Percentiles rank a stretch among this genome's conserved stretches.
phyloP scores from a whole-genome alignment of 1,140 invertebrate genomes.

The Bombus pyrosoma region DNA sequence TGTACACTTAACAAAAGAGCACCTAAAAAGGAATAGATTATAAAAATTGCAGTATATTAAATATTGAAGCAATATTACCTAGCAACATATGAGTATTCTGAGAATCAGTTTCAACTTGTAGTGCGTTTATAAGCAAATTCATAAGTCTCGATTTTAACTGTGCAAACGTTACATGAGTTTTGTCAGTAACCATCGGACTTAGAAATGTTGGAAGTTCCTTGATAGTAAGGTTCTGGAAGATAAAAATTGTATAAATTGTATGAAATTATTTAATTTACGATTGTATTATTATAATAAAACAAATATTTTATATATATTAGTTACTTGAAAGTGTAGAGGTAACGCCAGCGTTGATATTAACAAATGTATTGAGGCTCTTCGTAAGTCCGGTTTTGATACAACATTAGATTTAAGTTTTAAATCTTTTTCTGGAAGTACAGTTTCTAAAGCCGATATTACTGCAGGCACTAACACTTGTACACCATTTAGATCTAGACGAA shows the following conservation, averaged over 20 bases:
- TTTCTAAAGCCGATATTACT: slow-evolving; percentile 94
- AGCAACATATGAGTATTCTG: slow-evolving; percentile 95
- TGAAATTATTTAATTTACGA: background rate
- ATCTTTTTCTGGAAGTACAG: slow-evolving; percentile 91
- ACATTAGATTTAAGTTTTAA: slow-evolving; percentile 85
- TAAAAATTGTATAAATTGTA: slow-evolving; percentile 26
- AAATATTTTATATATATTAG: slow-evolving; percentile 36
- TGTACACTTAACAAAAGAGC: slow-evolving; percentile 91
- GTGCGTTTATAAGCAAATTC: slow-evolving; percentile 92
- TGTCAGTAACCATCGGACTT: slow-evolving; percentile 80
- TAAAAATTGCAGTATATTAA: slow-evolving; percentile 9
- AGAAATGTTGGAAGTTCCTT: slow-evolving; percentile 86
- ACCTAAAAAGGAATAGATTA: slow-evolving; percentile 73
- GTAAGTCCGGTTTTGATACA: slow-evolving; percentile 90
- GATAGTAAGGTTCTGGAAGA: slow-evolving; percentile 87
- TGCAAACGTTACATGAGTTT: slow-evolving; percentile 86
- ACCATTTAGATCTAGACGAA: slow-evolving; percentile 96
- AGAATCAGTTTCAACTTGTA: slow-evolving; percentile 93
- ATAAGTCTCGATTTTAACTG: slow-evolving; percentile 92
- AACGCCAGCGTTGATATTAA: slow-evolving; percentile 94
- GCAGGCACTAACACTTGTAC: slow-evolving; percentile 95
- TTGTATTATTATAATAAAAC: slow-evolving; percentile 8
- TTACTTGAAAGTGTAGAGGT: slow-evolving; percentile 94
- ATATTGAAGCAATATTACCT: slow-evolving; percentile 81
- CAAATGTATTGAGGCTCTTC: slow-evolving; percentile 94